These are phyloP conservation scores for Hirtodrosophila trivittata DNA, from an alignment of 2,888 invertebrate genomes.

Conservation along the genomic window DNA sequence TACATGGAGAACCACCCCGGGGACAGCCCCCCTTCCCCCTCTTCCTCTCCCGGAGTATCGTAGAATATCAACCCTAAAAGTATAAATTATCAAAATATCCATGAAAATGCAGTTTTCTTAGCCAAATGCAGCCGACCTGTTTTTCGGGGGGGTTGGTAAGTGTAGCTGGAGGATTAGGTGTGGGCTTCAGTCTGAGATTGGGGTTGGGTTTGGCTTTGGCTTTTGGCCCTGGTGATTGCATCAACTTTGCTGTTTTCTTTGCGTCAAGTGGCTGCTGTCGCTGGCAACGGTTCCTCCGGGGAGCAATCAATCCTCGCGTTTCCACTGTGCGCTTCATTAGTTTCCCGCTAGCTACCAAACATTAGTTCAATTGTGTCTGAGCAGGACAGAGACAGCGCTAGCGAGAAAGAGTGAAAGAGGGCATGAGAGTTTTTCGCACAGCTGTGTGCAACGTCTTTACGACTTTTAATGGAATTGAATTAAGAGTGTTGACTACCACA, in stretches of 20 bases:
- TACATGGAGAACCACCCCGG: constrained; percentile 64
- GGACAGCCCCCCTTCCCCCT: constrained; percentile 16
- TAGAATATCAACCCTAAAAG: constrained; percentile 36
- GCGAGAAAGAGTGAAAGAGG: constrained; percentile 10
- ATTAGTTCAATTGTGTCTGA: constrained; percentile 63
- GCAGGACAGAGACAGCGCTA: constrained; percentile 3
- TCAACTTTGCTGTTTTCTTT: constrained; percentile 54
- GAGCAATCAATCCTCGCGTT: constrained; percentile 82
- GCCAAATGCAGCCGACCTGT: constrained; percentile 23
- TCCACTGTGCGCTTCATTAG: constrained; percentile 74
- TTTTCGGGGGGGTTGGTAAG: not conserved
- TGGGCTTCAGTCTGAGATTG: constrained; percentile 3
- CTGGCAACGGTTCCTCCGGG: constrained; percentile 67
- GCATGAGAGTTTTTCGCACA: constrained; percentile 53
- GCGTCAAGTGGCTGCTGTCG: constrained; percentile 54
- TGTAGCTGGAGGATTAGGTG: not conserved
- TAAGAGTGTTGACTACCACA: constrained; percentile 65
- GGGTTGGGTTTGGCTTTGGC: constrained; percentile 33
- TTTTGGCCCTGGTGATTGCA: constrained; percentile 63
- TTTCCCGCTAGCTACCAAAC: constrained; percentile 58
- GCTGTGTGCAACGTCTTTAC: constrained; percentile 59
- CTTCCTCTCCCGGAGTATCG: not conserved
- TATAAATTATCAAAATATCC: constrained; percentile 72
- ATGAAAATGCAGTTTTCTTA: constrained; percentile 71
- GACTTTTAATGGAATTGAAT: constrained; percentile 77